Conservation (phyloP, 2,888 invertebrate genomes). For the Griposia aprilina region DNA sequence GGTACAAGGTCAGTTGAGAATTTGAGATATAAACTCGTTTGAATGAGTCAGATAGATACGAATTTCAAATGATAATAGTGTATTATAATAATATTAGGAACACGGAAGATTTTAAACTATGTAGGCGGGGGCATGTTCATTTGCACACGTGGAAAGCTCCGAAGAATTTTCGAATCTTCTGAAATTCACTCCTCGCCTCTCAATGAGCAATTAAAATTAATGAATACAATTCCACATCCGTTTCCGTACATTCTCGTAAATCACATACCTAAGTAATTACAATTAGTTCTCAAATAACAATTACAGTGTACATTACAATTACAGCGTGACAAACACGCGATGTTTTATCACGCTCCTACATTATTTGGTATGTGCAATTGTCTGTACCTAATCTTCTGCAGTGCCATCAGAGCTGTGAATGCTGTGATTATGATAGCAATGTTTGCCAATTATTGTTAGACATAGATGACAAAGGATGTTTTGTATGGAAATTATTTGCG, state of each 20-base stretch:
- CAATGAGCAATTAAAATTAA: background rate
- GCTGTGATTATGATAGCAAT: slow-evolving; percentile 32
- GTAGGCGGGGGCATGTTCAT: background rate
- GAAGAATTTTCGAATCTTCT: background rate
- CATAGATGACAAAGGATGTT: slow-evolving; percentile 42
- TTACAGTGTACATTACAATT: slow-evolving; percentile 35
- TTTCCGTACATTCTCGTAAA: slow-evolving; percentile 33
- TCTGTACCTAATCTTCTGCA: slow-evolving; percentile 28
- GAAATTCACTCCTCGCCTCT: background rate
- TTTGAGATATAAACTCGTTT: background rate
- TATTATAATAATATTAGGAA: background rate
- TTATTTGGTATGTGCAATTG: slow-evolving; percentile 38
- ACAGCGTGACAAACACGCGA: slow-evolving; percentile 48
- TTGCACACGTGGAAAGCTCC: background rate
- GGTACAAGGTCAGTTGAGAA: slow-evolving; percentile 22
- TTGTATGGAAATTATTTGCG: slow-evolving; percentile 24
- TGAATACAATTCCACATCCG: slow-evolving; percentile 16
- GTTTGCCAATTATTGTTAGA: slow-evolving; percentile 52
- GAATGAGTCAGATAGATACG: background rate
- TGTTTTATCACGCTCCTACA: slow-evolving; percentile 18
- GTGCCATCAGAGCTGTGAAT: slow-evolving; percentile 4
- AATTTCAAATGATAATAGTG: background rate
- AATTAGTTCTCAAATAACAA: slow-evolving; percentile 44
- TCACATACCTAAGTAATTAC: slow-evolving; percentile 35
- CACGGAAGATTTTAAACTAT: slow-evolving; percentile 3